phyloP scores from a whole-genome alignment of 2,113 vertebrate species.

The Melanerpes aurifrons region DNA sequence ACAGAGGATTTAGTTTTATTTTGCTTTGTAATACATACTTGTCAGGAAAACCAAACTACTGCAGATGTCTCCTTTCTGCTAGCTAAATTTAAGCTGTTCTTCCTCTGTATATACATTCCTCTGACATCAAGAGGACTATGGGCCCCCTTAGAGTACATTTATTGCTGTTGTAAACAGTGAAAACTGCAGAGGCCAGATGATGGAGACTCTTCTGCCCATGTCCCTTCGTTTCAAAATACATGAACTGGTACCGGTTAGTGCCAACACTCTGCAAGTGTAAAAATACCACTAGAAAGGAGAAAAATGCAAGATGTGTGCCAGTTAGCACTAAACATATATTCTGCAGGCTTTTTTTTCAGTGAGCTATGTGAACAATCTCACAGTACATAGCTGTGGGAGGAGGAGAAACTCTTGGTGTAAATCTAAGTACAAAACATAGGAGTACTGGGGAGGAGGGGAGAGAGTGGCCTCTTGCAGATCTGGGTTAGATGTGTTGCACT shows the following conservation, averaged over 20 bases:
- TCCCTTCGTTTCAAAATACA: background rate
- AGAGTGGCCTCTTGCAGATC: background rate
- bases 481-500: background rate
- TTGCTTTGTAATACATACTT: background rate
- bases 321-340: background rate
- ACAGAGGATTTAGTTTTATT: background rate
- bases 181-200: slow-evolving; percentile 17
- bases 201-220: background rate
- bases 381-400: background rate
- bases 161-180: slow-evolving; percentile 50
- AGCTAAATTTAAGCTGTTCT: slow-evolving; percentile 46
- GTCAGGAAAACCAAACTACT: slow-evolving; percentile 30
- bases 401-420: background rate
- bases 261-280: background rate
- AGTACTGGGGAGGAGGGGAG: background rate
- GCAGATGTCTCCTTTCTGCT: slow-evolving; percentile 32
- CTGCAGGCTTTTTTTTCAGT: background rate
- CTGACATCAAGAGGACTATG: slow-evolving; percentile 16
- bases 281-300: background rate
- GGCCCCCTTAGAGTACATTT: slow-evolving; percentile 11
- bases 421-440: background rate
- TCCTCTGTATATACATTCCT: slow-evolving; percentile 7
- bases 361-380: background rate
- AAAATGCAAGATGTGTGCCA: background rate
- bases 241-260: background rate